Evolutionary conservation across 1,140 invertebrate genomes (phyloP), one percentile per base, ranked within the genome.

Genomic region (Acarapis woodi): DNA sequence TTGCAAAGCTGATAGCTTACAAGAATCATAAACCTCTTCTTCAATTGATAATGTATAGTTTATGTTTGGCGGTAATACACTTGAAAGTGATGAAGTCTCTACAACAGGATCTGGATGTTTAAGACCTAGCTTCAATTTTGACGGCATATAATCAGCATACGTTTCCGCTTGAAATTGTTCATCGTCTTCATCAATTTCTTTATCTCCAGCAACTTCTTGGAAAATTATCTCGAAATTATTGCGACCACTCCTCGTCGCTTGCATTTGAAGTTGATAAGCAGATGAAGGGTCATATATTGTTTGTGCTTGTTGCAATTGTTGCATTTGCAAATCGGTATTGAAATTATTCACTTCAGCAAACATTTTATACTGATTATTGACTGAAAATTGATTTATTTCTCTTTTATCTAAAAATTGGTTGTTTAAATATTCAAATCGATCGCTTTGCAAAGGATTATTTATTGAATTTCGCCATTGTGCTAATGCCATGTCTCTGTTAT

Each of bases 101-200:
- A 99, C 93, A 9, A 99, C 87, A n/a, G 82, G 76, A 61, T 99
- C 93, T 0, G 93, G 93, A 67, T 99, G 93, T 49, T 80, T 79
- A 40, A 69, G 67, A 3, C 93, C 90, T 33, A 94, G 59, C 57
- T 85, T 85, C 44, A 97, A 64, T 66, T 96, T 97, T 1, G 71
- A 65, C 4, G 90, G 90, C 74, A 83, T 88, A 51, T 97, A 97
- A 49, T 94, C 83, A 16, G 80, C 71, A 53, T 94, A 97, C 1
- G 88, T 96, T 60, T 96, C 88, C 1, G 85, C 85, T 22, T 90
- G 83, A 64, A 96, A 73, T 47, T 93, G 85, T 43, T 93, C 83
- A 3, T 64, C 61, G 28, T 58, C 58, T 10, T 68, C 75, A 48
- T 82, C 77, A 12, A 26, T 3, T 37, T 35, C 19, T 4, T 35